Conservation (phyloP, 2,113 vertebrate species). For the Lamprologus speciosus region DNA sequence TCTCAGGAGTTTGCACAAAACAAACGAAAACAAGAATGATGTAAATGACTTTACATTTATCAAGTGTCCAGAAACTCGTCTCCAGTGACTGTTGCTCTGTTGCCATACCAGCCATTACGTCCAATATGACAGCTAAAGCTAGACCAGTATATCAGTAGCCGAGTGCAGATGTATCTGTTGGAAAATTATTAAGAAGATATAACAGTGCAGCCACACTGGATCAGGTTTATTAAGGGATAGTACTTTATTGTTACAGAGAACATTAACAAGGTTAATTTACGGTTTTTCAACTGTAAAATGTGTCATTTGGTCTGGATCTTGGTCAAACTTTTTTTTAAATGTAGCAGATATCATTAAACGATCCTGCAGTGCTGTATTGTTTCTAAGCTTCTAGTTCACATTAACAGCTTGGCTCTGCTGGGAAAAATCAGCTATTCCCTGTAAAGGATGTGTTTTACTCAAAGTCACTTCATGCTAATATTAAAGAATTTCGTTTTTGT, state of each 20-base stretch:
- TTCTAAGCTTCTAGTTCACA: not conserved
- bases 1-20: not conserved
- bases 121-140: not conserved
- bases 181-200: not conserved
- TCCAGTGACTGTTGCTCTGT: not conserved
- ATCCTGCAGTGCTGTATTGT: not conserved
- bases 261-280: not conserved
- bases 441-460: not conserved
- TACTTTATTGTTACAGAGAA: not conserved
- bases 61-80: not conserved
- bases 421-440: not conserved
- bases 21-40: not conserved
- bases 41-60: not conserved
- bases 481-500: not conserved
- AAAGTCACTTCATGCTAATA: not conserved
- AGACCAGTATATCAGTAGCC: not conserved
- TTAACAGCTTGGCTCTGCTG: not conserved
- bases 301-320: not conserved
- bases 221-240: not conserved
- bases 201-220: not conserved
- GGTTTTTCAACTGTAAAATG: not conserved
- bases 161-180: not conserved
- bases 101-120: not conserved
- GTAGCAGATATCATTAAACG: not conserved
- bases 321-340: not conserved